These are phyloP conservation scores for Piliocolobus tephrosceles DNA, from an alignment of 2,113 vertebrate species.

Conservation along the genomic window DNA sequence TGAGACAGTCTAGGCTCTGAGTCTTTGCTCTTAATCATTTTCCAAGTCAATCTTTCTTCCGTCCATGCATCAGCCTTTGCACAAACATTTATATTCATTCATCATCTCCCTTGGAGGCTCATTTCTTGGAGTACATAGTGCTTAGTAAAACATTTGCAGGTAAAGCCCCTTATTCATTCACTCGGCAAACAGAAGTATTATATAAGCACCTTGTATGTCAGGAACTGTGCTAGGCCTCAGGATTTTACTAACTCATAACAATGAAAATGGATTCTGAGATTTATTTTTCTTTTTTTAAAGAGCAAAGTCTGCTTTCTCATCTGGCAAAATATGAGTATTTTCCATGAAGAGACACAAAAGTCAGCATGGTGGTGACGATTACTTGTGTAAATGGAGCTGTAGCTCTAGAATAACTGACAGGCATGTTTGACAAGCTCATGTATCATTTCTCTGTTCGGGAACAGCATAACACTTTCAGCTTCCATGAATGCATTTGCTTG, in stretches of 20 bases:
- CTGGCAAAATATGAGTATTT: not conserved
- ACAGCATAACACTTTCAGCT: accelerated
- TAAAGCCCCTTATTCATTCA: not conserved
- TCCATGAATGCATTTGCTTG: not conserved
- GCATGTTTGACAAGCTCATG: not conserved
- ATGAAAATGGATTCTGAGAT: not conserved
- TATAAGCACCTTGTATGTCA: not conserved
- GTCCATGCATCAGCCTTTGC: not conserved
- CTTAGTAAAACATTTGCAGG: not conserved
- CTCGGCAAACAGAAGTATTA: not conserved
- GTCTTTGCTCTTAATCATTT: not conserved
- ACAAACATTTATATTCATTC: not conserved
- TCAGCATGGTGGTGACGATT: not conserved
- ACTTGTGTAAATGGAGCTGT: not conserved
- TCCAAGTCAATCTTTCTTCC: not conserved
- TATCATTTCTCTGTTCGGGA: not conserved
- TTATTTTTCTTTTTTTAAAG: not conserved
- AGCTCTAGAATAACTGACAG: not conserved
- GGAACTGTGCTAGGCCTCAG: not conserved
- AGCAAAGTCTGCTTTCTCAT: not conserved
- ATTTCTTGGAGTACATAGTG: not conserved
- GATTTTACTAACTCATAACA: not conserved
- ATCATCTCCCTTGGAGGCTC: not conserved
- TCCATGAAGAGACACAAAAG: not conserved
- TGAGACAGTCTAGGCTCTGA: not conserved